These are phyloP conservation scores for Serilophus lunatus DNA, from an alignment of 2,113 vertebrate genomes.

Conservation along the genomic window DNA sequence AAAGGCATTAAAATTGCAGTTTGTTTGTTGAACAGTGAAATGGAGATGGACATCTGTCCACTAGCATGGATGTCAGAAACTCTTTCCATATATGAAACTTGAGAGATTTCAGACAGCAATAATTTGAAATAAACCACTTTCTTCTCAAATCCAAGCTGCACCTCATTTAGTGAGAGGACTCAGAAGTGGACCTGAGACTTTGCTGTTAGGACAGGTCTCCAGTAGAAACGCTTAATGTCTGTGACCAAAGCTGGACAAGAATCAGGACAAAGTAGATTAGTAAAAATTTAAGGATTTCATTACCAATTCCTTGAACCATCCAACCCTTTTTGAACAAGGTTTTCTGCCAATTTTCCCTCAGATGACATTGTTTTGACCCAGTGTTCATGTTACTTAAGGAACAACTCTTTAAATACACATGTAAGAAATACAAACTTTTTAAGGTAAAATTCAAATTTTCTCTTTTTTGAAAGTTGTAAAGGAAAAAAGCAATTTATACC, in stretches of 20 bases:
- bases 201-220: not conserved
- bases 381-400: not conserved
- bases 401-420: not conserved
- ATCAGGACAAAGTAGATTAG: not conserved
- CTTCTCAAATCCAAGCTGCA: not conserved
- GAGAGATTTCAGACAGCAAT: not conserved
- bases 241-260: not conserved
- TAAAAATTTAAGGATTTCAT: not conserved
- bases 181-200: not conserved
- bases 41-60: not conserved
- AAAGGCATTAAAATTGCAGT: not conserved
- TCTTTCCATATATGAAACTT: not conserved
- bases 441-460: constrained; percentile 1
- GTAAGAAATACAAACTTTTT: not conserved
- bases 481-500: not conserved
- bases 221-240: not conserved
- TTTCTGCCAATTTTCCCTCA: not conserved
- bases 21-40: not conserved
- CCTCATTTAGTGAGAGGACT: fast-evolving
- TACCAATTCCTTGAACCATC: not conserved
- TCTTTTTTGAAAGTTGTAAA: constrained; percentile 1
- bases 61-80: not conserved
- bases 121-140: not conserved
- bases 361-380: not conserved
- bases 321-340: not conserved